Conservation (phyloP, 2,113 vertebrate species). For the Lamprotornis superbus region DNA sequence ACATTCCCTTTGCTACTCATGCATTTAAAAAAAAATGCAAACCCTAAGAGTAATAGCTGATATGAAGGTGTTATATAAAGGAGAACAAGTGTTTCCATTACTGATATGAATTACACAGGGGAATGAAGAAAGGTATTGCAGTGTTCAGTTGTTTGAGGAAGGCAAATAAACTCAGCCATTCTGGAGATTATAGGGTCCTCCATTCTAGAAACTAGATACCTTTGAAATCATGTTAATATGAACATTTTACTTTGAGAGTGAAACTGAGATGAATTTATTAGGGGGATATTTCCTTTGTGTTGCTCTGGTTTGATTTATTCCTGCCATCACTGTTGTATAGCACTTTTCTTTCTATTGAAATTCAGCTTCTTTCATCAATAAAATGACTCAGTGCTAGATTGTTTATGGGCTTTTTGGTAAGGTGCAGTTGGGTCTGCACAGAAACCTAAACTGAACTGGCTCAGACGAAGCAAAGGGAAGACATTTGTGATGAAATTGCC, state of each 20-base stretch:
- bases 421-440: neutral
- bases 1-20: neutral
- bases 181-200: neutral
- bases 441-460: neutral
- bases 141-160: neutral
- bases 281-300: neutral
- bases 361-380: neutral
- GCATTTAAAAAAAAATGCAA: conserved; percentile 9
- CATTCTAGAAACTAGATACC: neutral
- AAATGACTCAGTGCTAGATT: neutral
- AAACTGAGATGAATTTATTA: neutral
- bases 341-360: neutral
- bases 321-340: neutral
- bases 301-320: neutral
- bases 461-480: neutral
- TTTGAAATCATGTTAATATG: neutral
- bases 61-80: neutral
- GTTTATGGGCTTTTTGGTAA: neutral
- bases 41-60: neutral
- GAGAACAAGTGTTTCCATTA: conserved; percentile 22
- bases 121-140: neutral
- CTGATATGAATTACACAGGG: neutral
- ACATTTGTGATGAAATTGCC: neutral
- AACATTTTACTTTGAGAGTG: neutral
- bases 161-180: conserved; percentile 34